These are phyloP conservation scores for Premnoplex brunnescens DNA, from an alignment of 2,797 vertebrate species.

Conservation along the genomic window DNA sequence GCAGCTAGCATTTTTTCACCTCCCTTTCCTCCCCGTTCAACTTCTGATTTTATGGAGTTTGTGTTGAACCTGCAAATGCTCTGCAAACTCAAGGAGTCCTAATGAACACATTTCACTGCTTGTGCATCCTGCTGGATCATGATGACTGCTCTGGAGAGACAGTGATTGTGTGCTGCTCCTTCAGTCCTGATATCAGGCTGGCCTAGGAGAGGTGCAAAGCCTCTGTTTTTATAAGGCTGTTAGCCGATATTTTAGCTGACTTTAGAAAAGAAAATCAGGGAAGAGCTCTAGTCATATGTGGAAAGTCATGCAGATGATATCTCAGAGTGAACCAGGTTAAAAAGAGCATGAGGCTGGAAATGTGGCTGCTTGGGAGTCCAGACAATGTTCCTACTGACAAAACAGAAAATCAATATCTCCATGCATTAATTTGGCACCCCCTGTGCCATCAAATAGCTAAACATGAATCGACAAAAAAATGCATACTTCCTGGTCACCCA, in stretches of 20 bases:
- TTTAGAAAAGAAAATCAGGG: not conserved
- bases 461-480: fast-evolving
- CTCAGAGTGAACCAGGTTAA: not conserved
- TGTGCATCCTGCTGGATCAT: not conserved
- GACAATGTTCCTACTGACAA: not conserved
- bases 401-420: not conserved
- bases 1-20: not conserved
- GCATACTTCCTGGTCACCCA: not conserved
- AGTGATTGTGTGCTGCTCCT: not conserved
- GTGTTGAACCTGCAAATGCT: not conserved
- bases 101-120: not conserved
- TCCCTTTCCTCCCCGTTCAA: not conserved
- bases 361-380: not conserved
- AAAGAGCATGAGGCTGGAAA: not conserved
- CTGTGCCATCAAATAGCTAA: not conserved
- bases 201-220: not conserved
- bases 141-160: not conserved
- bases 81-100: not conserved
- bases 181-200: not conserved
- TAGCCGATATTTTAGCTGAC: not conserved
- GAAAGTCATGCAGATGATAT: not conserved
- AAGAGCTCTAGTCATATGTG: fast-evolving
- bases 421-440: not conserved
- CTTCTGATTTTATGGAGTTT: not conserved
- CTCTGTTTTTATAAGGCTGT: not conserved